Evolutionary conservation across 1,140 invertebrate genomes (phyloP), one percentile per base, ranked within the genome.

Genomic region (Drosophila virilis): DNA sequence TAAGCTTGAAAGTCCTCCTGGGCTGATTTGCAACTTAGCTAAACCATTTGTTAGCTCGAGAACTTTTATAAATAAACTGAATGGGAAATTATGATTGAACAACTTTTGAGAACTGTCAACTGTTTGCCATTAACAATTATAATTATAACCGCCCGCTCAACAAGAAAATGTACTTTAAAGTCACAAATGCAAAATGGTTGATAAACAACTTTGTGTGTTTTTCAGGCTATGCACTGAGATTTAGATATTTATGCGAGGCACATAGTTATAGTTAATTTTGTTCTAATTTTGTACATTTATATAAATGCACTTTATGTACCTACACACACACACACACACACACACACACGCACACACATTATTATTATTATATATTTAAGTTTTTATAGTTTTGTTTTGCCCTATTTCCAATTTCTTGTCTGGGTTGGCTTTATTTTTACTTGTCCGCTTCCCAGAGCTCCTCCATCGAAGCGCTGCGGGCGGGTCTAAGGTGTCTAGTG

Each of bases 231-330:
- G 15, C 15, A 6, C 2, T 13, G 28, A 50, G 13, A 15, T 58
- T 51, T 13, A 40, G 51, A 59, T 51, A 68, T 59, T 68, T 59
- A 22, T 59, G 32, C 50, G 65, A 32, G 45, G 43, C 35, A 59
- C 32, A 43, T 54, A 54, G 59, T 40, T 17, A 38, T 55, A 55
- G 35, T 33, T 55, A 5, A 55, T 38, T 40, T 40, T 38, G 15
- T 10, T 61, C 43, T 45, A 9, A 40, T 60, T 8, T 60, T 60
- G 12, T 60, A n/a, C 22, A 32, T 28, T 42, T 17, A 40, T 52
- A 42, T 71, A 48, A 28, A 22, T 45, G 33, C 33, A 57, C 51
- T 40, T 52, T 51, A 60, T 58, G 13, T 51, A 33, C 35, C n/a
- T 48, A 33, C 35, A 42, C 13, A 35, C 22, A 38, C 33, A 46